Conservation (phyloP, 2,888 invertebrate species). For the Cetonia aurata region DNA sequence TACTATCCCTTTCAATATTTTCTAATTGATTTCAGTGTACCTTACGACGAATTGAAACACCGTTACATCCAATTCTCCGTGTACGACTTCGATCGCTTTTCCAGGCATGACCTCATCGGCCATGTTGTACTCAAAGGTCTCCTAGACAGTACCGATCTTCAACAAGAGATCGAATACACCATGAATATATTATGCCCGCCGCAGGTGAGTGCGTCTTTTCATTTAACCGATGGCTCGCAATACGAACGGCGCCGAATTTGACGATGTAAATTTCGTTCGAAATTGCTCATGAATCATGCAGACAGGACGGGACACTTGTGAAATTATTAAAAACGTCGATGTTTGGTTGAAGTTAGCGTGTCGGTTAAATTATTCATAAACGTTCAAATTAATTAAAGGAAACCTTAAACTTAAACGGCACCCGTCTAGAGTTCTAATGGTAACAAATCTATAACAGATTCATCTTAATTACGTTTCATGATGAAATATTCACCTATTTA, state of each 20-base stretch:
- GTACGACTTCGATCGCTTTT: slow-evolving; percentile 91
- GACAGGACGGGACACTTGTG: background rate
- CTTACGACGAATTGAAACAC: slow-evolving; percentile 80
- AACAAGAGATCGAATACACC: slow-evolving; percentile 85
- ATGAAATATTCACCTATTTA: too few relatives aligned
- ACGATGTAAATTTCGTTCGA: slow-evolving; percentile 19
- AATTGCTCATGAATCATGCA: slow-evolving; percentile 30
- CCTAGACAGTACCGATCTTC: slow-evolving; percentile 81
- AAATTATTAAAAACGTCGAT: slow-evolving; percentile 30
- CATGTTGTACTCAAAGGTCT: slow-evolving; percentile 86
- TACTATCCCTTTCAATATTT: background rate
- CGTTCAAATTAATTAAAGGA: slow-evolving; percentile 15
- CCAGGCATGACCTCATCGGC: slow-evolving; percentile 88
- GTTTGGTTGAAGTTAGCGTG: slow-evolving; percentile 6
- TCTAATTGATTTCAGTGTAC: slow-evolving; percentile 70
- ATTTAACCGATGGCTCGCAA: slow-evolving; percentile 8
- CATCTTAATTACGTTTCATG: too few relatives aligned
- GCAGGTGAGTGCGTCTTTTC: slow-evolving; percentile 70
- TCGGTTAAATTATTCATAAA: slow-evolving; percentile 10
- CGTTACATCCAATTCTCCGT: slow-evolving; percentile 87
- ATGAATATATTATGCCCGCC: slow-evolving; percentile 86
- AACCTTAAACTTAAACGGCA: slow-evolving; percentile 3
- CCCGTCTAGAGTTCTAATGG: too few relatives aligned
- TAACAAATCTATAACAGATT: too few relatives aligned
- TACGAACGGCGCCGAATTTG: slow-evolving; percentile 11